A percentile compares a stretch with the other conserved stretches of the same genome.
Conservation (phyloP, 2,888 invertebrate genomes). For the Cremastinae sp. region DNA sequence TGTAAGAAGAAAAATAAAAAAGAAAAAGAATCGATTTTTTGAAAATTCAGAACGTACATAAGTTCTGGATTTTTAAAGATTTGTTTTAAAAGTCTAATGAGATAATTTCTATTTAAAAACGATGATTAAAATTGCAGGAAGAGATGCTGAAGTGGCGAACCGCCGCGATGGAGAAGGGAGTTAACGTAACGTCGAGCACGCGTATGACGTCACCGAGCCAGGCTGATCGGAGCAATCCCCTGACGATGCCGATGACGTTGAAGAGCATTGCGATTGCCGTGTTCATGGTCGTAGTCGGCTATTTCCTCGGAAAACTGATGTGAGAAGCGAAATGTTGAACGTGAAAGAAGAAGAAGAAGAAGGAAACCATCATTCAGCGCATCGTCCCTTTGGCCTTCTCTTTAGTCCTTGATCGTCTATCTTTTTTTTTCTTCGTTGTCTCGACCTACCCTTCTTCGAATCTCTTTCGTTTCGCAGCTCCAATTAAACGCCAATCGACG, state of each 20-base stretch:
- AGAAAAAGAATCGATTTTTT: too few species aligned
- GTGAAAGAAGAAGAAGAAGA: conserved; percentile 46
- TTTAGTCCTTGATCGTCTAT: conserved; percentile 29
- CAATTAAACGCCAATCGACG: conserved; percentile 64
- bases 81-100: too few species aligned
- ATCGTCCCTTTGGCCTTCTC: conserved; percentile 68
- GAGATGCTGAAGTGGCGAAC: conserved; percentile 76
- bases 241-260: conserved; percentile 66
- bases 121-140: conserved; percentile 68
- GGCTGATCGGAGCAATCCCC: conserved; percentile 66
- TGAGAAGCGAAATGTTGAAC: conserved; percentile 74
- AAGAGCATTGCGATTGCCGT: conserved; percentile 72
- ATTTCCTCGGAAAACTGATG: conserved; percentile 78
- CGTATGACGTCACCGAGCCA: conserved; percentile 70
- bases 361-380: conserved; percentile 63
- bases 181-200: conserved; percentile 69
- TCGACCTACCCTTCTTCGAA: background rate
- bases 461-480: background rate
- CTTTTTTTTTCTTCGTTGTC: conserved; percentile 1
- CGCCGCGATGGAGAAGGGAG: conserved; percentile 72
- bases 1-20: too few species aligned
- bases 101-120: too few species aligned
- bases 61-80: too few species aligned
- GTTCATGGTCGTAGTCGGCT: conserved; percentile 77
- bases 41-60: too few species aligned